These are phyloP conservation scores for Lycodopsis pacificus DNA, from an alignment of 2,797 vertebrate genomes.

Conservation along the genomic window DNA sequence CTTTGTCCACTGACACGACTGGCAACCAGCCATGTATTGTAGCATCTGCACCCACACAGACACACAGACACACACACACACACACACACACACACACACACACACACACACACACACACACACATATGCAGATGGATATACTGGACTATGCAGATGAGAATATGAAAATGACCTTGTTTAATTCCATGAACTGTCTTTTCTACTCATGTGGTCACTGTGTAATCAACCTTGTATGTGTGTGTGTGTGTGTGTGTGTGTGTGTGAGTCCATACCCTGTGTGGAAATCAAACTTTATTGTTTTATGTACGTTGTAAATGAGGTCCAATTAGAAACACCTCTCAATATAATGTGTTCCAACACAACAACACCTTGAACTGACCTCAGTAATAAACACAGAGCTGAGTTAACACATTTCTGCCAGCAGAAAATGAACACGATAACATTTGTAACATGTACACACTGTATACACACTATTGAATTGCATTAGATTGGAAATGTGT, in stretches of 20 bases:
- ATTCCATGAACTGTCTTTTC: neutral
- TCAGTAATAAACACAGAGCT: neutral
- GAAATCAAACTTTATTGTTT: neutral
- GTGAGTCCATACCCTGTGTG: neutral
- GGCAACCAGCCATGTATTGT: slow-evolving; percentile 11
- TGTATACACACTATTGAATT: too few relatives aligned
- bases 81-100: too few relatives aligned
- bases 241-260: neutral
- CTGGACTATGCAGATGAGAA: neutral
- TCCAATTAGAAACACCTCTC: neutral
- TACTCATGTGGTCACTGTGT: neutral
- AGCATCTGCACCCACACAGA: slow-evolving; percentile 14
- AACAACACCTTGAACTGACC: neutral
- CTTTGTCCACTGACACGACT: slow-evolving; percentile 18
- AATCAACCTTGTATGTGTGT: neutral
- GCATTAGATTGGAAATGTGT: neutral
- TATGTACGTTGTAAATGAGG: neutral
- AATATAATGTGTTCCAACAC: neutral
- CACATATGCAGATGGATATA: neutral
- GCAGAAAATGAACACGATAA: neutral
- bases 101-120: slow-evolving; percentile 12
- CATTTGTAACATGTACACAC: neutral
- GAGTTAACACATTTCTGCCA: neutral
- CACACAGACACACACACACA: too few relatives aligned
- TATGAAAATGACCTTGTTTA: neutral